Evolutionary conservation across 2,797 vertebrate genomes (phyloP).

Genomic region (Bryconaethiops microstoma): DNA sequence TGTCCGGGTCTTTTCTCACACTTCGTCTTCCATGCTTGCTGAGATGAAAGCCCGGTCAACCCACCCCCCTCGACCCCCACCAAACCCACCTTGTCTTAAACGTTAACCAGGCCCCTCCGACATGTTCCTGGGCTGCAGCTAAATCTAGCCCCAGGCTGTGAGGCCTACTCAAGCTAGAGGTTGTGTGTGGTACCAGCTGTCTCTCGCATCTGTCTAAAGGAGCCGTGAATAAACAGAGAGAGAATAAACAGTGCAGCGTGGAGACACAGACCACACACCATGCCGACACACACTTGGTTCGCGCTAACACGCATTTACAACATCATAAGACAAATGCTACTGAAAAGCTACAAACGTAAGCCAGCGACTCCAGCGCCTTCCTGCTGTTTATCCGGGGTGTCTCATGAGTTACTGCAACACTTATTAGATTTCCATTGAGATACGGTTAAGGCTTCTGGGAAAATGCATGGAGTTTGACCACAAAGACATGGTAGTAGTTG

Average conservation of each 20-base stretch:
- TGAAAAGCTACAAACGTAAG: constrained; percentile 47
- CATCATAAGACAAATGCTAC: constrained; percentile 58
- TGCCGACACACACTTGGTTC: constrained; percentile 34
- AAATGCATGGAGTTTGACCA: neutral
- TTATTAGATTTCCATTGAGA: constrained; percentile 10
- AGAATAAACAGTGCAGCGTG: constrained; percentile 53
- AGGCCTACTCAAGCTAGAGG: constrained; percentile 43
- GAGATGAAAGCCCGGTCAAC: constrained; percentile 23
- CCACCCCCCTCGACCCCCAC: neutral
- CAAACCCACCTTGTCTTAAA: constrained; percentile 31
- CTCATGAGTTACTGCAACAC: neutral
- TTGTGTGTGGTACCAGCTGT: constrained; percentile 55
- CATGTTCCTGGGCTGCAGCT: constrained; percentile 22
- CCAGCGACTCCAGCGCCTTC: constrained; percentile 27
- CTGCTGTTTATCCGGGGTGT: constrained; percentile 28
- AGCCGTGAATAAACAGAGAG: constrained; percentile 59
- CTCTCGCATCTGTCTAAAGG: constrained; percentile 57
- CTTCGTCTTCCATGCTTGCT: constrained; percentile 7
- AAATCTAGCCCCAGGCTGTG: constrained; percentile 49
- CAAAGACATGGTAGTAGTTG: neutral
- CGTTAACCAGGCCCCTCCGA: constrained; percentile 18
- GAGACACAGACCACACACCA: constrained; percentile 58
- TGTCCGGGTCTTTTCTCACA: constrained; percentile 32
- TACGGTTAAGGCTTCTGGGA: neutral
- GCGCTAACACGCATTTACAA: constrained; percentile 37